Evolutionary conservation across 2,888 invertebrate genomes (phyloP).

Genomic region (Zhengitettix transpicula): DNA sequence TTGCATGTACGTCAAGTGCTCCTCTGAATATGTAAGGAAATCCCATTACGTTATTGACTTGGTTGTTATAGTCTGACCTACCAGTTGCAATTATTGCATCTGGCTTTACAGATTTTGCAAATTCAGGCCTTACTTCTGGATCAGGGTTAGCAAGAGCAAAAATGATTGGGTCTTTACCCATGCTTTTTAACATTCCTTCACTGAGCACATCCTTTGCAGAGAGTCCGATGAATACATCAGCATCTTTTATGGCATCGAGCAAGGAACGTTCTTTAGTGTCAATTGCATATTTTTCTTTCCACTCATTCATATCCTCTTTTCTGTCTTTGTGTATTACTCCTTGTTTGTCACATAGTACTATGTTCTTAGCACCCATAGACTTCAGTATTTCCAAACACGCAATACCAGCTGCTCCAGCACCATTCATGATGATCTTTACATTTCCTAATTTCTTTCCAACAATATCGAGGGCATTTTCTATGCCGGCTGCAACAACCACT

Average conservation of each 20-base stretch:
- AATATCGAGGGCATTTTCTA: not conserved
- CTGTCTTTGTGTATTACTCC: not conserved
- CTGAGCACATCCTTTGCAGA: not conserved
- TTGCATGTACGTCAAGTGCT: slow-evolving; percentile 10
- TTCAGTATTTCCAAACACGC: not conserved
- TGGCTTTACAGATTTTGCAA: slow-evolving; percentile 4
- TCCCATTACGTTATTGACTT: slow-evolving; percentile 12
- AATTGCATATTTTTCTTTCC: not conserved
- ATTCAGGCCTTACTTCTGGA: slow-evolving; percentile 8
- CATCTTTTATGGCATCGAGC: not conserved
- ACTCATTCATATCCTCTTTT: not conserved
- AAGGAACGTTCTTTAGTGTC: not conserved
- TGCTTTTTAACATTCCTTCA: slow-evolving; percentile 6
- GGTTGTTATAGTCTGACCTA: slow-evolving; percentile 11
- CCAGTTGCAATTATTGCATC: slow-evolving; percentile 12
- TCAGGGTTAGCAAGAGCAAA: slow-evolving; percentile 11
- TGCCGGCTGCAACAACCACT: slow-evolving; percentile 1
- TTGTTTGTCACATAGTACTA: not conserved
- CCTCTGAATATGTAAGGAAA: slow-evolving; percentile 13
- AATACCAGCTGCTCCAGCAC: not conserved
- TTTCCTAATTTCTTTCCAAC: not conserved
- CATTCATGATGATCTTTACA: not conserved
- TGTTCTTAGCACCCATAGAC: not conserved
- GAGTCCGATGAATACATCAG: not conserved
- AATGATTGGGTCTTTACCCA: slow-evolving; percentile 10